Conservation (phyloP, 2,888 invertebrate species). For the Brenthis hecate region DNA sequence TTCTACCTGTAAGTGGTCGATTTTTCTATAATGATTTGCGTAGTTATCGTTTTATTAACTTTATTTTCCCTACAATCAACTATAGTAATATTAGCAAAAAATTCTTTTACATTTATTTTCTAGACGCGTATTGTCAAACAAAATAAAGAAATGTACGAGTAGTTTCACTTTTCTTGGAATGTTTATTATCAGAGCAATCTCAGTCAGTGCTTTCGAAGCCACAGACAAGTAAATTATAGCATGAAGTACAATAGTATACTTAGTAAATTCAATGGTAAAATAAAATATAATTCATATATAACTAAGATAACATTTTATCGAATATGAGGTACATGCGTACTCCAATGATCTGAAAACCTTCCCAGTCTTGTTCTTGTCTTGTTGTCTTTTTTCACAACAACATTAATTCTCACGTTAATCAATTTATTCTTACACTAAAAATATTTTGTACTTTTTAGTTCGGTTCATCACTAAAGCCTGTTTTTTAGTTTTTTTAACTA, state of each 20-base stretch:
- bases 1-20: constrained; percentile 24
- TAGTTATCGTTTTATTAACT: background rate
- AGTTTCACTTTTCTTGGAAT: constrained; percentile 21
- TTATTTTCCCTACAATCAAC: background rate
- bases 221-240: constrained; percentile 17
- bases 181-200: constrained; percentile 20
- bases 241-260: constrained; percentile 25
- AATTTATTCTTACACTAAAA: too few relatives aligned
- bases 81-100: background rate
- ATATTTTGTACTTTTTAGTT: too few relatives aligned
- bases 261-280: constrained; percentile 19
- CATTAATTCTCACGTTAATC: too few relatives aligned
- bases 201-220: constrained; percentile 17
- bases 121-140: constrained; percentile 2
- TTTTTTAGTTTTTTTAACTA: too few relatives aligned
- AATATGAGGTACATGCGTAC: too few relatives aligned
- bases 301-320: constrained; percentile 6
- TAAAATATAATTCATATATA: constrained; percentile 4
- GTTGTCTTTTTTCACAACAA: too few relatives aligned
- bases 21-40: constrained; percentile 17
- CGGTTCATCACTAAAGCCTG: too few relatives aligned
- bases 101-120: background rate
- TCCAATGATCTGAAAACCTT: too few relatives aligned
- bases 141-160: background rate
- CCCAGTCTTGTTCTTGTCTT: too few relatives aligned